Evolutionary conservation across 2,113 vertebrate species (phyloP).

Genomic region (Leucosticte australis): DNA sequence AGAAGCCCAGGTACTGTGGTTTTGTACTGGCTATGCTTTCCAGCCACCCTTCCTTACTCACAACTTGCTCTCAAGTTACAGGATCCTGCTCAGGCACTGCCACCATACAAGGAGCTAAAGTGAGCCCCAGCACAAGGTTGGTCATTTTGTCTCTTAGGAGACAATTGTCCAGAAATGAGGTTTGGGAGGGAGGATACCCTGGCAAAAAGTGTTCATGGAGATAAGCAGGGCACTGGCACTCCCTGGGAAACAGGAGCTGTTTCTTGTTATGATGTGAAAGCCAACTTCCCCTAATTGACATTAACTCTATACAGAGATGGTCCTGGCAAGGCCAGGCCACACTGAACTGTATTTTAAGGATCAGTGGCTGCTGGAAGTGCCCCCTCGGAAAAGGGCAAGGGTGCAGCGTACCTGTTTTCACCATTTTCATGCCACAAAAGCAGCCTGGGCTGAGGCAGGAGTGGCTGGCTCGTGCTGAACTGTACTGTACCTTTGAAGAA

Average conservation of each 20-base stretch:
- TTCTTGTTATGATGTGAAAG: neutral
- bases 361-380: neutral
- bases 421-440: too few species aligned
- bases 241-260: neutral
- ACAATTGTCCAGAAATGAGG: neutral
- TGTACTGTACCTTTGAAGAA: constrained; percentile 92
- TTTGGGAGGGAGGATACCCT: neutral
- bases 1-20: neutral
- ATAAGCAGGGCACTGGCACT: neutral
- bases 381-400: neutral
- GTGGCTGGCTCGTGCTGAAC: neutral
- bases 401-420: fast-evolving
- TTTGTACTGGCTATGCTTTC: neutral
- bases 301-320: neutral
- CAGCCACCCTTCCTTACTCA: neutral
- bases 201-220: neutral
- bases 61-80: neutral
- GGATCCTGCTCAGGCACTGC: neutral
- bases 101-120: neutral
- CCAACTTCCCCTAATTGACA: neutral
- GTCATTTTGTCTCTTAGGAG: neutral
- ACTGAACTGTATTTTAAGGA: neutral
- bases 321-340: neutral
- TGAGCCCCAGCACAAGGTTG: neutral
- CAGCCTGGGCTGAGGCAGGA: neutral